Evolutionary conservation across 2,797 vertebrate genomes (phyloP), one percentile per base, ranked within the genome.

Genomic region (Gymnoscopelus microlampas): DNA sequence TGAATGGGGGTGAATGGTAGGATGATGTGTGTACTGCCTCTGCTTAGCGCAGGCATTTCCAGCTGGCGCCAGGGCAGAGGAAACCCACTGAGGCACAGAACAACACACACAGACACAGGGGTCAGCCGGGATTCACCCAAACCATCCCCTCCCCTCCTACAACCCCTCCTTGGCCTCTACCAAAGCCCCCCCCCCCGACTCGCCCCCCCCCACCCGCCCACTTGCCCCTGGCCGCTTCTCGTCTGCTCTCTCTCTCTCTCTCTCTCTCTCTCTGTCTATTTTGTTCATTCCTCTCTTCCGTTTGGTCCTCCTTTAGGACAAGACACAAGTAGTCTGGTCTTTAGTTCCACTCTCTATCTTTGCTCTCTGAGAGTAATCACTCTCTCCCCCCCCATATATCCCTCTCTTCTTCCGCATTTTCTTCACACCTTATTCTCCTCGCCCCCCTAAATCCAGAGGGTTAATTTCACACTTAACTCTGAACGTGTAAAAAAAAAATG

Each of bases 31-130:
- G 82, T 82, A 83, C 82, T 90, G 86, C 83, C 85, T 90, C 81
- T 88, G 89, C 89, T 89, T 86, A 82, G 90, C 77, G 87, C 85
- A 92, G 88, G 88, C 91, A 93, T 93, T 93, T 92, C 91, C 90
- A 91, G 87, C 89, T 93, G 93, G 94, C 93, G 94, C 93, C 94
- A 94, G 91, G 73, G 84, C 85, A 85, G 78, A 87, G 87, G 91
- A 91, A 92, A 91, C 91, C 91, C 90, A 93, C 92, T 93, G 91
- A 91, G 91, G 89, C 84, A 87, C 90, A 91, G 89, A 92, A 90
- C 90, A 90, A 93, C 91, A 91, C 91, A 92, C 86, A 91, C 78
- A 92, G 86, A 91, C 87, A 89, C 78, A 82, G 89, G 82, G 92
- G 90, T 92, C 91, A 91, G 90, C 83, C 79, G 79, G 83, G 84